phyloP scores from a whole-genome alignment of 1,140 invertebrate genomes.

The Chironomus tepperi region DNA sequence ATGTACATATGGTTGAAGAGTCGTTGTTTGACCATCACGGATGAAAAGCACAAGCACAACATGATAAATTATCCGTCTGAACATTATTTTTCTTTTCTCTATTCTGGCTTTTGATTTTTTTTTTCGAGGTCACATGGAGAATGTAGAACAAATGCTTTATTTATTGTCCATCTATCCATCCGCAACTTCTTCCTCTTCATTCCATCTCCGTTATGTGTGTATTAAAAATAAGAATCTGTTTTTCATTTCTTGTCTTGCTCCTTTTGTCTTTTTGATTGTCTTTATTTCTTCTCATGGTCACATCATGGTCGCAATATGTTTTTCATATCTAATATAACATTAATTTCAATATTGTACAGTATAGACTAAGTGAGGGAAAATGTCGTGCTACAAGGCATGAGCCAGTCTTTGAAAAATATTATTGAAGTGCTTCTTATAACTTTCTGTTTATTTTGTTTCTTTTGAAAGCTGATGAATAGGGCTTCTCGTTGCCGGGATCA shows the following conservation, averaged over 20 bases:
- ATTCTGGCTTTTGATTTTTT: not conserved
- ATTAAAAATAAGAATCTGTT: no score
- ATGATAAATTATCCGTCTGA: slow-evolving; percentile 9
- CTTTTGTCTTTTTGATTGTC: not conserved
- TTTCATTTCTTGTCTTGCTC: not conserved
- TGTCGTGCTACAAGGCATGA: no score
- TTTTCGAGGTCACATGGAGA: not conserved
- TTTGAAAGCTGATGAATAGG: no score
- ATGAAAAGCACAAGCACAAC: not conserved
- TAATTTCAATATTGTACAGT: no score
- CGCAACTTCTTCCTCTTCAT: no score
- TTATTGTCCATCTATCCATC: not conserved
- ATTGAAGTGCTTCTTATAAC: no score
- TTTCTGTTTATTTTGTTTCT: no score
- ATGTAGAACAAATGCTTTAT: not conserved
- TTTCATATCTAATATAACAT: no score
- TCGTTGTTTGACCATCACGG: not conserved
- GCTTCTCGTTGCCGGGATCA: no score
- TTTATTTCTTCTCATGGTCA: not conserved
- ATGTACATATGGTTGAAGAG: not conserved
- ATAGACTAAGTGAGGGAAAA: no score
- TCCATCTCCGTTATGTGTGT: no score
- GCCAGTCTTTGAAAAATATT: no score
- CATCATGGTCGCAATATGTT: not conserved
- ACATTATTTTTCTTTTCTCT: not conserved